phyloP scores from a whole-genome alignment of 2,797 vertebrate genomes.

The Rhynchonycteris naso region DNA sequence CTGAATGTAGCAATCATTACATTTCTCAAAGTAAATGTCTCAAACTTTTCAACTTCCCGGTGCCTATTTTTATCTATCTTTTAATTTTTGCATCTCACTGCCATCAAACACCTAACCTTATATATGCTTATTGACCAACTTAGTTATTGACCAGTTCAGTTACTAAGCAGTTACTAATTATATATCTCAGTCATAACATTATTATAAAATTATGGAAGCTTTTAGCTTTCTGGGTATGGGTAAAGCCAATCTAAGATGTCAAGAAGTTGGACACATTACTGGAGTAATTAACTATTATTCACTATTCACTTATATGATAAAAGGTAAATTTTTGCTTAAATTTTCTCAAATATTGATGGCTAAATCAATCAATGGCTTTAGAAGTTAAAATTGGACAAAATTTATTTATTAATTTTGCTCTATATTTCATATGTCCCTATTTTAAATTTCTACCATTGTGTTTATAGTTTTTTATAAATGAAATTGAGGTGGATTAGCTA shows the following conservation, averaged over 20 bases:
- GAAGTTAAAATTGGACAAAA: conserved; percentile 18
- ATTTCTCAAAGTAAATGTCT: conserved; percentile 38
- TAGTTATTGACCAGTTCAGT: not conserved
- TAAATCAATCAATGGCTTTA: conserved; percentile 25
- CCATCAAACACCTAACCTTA: not conserved
- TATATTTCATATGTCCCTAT: not conserved
- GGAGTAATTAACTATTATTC: not conserved
- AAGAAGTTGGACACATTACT: not conserved
- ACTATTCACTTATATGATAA: not conserved
- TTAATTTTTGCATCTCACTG: not conserved
- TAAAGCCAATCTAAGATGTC: not conserved
- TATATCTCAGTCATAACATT: conserved; percentile 14
- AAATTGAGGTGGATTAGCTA: conserved; percentile 28
- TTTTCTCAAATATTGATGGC: not conserved
- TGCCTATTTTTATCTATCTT: not conserved
- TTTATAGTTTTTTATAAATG: conserved; percentile 39
- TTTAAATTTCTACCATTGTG: conserved; percentile 2
- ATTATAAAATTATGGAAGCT: not conserved
- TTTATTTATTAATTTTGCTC: conserved; percentile 30
- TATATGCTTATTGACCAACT: not conserved
- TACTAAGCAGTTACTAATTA: conserved; percentile 11
- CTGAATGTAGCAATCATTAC: not conserved
- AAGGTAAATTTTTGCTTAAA: not conserved
- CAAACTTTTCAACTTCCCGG: not conserved
- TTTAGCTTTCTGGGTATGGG: not conserved